A percentile compares a stretch with the other conserved stretches of the same genome.
Conservation (phyloP, 1,140 invertebrate species). For the Formica exsecta region DNA sequence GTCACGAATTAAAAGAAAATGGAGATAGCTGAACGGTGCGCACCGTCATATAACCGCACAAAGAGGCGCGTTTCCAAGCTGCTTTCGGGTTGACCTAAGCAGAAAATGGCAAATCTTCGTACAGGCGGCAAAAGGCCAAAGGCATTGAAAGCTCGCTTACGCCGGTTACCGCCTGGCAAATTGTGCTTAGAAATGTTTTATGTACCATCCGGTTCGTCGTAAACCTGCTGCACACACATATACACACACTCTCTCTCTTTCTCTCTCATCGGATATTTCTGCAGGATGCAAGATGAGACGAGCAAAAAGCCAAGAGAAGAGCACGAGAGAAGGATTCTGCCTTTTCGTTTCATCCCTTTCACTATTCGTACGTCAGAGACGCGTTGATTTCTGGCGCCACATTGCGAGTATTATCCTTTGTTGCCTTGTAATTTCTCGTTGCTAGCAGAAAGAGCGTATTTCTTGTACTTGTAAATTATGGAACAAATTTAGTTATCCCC, state of each 20-base stretch:
- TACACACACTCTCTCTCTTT: slow-evolving; percentile 2
- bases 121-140: slow-evolving; percentile 50
- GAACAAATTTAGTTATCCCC: slow-evolving; percentile 35
- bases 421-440: slow-evolving; percentile 53
- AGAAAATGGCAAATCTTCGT: slow-evolving; percentile 78
- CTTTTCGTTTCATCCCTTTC: slow-evolving; percentile 18
- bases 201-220: slow-evolving; percentile 46
- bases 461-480: slow-evolving; percentile 30
- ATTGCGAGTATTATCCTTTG: slow-evolving; percentile 11
- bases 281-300: slow-evolving; percentile 7
- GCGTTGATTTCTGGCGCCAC: slow-evolving; percentile 46
- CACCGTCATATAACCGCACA: slow-evolving; percentile 46
- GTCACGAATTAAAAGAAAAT: slow-evolving; percentile 74
- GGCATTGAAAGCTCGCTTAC: slow-evolving; percentile 48
- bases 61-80: slow-evolving; percentile 53
- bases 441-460: slow-evolving; percentile 13
- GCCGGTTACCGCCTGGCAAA: slow-evolving; percentile 66
- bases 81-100: slow-evolving; percentile 79
- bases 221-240: slow-evolving; percentile 18
- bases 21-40: slow-evolving; percentile 55
- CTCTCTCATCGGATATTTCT: slow-evolving; percentile 33
- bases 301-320: slow-evolving; percentile 42
- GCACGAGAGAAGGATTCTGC: neutral
- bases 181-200: slow-evolving; percentile 69
- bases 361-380: slow-evolving; percentile 32